Conservation (phyloP, 1,140 invertebrate species). For the Drosophila fuyamai region DNA sequence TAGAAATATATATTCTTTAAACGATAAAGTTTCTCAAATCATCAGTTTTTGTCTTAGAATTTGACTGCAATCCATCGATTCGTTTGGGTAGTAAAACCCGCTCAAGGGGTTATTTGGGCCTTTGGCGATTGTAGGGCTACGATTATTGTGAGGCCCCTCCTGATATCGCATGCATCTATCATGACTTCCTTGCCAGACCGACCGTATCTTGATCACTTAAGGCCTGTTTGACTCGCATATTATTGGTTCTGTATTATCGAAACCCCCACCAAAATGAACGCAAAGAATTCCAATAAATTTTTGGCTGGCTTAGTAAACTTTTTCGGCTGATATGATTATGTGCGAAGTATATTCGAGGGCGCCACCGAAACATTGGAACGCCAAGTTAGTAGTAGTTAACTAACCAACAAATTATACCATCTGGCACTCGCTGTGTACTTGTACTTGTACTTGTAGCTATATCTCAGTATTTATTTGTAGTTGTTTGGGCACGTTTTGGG, state of each 20-base stretch:
- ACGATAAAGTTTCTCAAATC: too few relatives aligned
- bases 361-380: conserved; percentile 10
- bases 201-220: conserved; percentile 70
- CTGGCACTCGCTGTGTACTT: conserved; percentile 40
- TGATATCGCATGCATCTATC: conserved; percentile 17
- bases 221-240: conserved; percentile 59
- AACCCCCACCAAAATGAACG: conserved; percentile 38
- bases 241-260: conserved; percentile 51
- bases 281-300: conserved; percentile 53
- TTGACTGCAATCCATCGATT: conserved; percentile 6
- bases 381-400: conserved; percentile 3
- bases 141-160: background rate
- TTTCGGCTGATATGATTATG: conserved; percentile 28
- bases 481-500: conserved; percentile 60
- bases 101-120: conserved; percentile 8
- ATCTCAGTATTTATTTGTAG: conserved; percentile 36
- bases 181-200: conserved; percentile 1
- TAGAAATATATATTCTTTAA: too few relatives aligned
- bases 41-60: background rate
- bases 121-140: conserved; percentile 10
- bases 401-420: conserved; percentile 28
- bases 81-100: conserved; percentile 3
- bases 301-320: conserved; percentile 24
- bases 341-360: conserved; percentile 22
- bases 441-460: conserved; percentile 48